These are phyloP conservation scores for Rhodophaea formosa DNA, from an alignment of 2,888 invertebrate species.

Conservation along the genomic window DNA sequence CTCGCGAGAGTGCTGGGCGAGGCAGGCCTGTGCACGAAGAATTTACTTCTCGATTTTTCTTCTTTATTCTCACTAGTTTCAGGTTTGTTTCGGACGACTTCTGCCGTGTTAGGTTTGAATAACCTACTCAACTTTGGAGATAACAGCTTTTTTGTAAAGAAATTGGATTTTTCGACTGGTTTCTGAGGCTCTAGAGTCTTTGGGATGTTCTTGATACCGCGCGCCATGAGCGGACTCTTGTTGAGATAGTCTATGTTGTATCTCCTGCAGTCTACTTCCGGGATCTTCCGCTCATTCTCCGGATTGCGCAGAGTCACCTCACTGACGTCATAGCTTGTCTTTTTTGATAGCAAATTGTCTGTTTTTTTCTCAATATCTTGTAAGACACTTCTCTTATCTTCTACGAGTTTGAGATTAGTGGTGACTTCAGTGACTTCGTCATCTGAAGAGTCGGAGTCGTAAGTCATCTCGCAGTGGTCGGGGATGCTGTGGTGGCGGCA, in stretches of 20 bases:
- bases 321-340: constrained; percentile 57
- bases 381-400: constrained; percentile 39
- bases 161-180: constrained; percentile 50
- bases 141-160: constrained; percentile 64
- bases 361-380: constrained; percentile 49
- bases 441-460: constrained; percentile 44
- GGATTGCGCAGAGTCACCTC: constrained; percentile 48
- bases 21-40: constrained; percentile 64
- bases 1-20: constrained; percentile 50
- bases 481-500: constrained; percentile 61
- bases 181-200: constrained; percentile 45
- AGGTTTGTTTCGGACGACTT: constrained; percentile 45
- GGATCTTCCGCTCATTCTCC: constrained; percentile 46
- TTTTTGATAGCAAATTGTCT: constrained; percentile 48
- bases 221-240: constrained; percentile 46
- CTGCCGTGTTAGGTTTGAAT: constrained; percentile 59
- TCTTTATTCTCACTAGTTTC: constrained; percentile 45
- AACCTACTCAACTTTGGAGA: constrained; percentile 70
- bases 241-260: constrained; percentile 57
- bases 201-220: constrained; percentile 50
- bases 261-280: constrained; percentile 50
- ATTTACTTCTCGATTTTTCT: constrained; percentile 66
- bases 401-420: constrained; percentile 40
- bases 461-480: constrained; percentile 32
- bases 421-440: constrained; percentile 40